phyloP scores from a whole-genome alignment of 1,140 invertebrate species.

The Hylaeus anthracinus region DNA sequence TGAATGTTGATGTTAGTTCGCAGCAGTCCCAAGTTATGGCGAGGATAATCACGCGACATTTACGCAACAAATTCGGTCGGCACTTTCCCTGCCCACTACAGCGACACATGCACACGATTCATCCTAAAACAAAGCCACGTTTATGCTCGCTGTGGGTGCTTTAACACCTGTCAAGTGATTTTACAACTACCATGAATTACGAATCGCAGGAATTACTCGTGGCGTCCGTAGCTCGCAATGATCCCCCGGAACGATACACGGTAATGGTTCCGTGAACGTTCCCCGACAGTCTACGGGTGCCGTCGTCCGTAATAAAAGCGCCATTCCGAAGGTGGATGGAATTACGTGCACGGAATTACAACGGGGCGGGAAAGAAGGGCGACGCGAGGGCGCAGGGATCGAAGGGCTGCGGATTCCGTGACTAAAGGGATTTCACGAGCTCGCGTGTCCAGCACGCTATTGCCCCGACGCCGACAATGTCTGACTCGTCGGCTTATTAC shows the following conservation, averaged over 20 bases:
- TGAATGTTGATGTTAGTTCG: too few relatives aligned
- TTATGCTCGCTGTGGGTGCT: too few relatives aligned
- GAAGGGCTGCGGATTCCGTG: constrained; percentile 33
- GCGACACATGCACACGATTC: too few relatives aligned
- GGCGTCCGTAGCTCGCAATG: background rate
- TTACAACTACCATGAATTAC: too few relatives aligned
- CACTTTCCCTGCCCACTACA: too few relatives aligned
- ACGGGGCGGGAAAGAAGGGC: constrained; percentile 31
- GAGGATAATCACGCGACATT: too few relatives aligned
- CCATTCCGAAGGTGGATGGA: constrained; percentile 55
- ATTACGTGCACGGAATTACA: constrained; percentile 63
- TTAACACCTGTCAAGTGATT: too few relatives aligned
- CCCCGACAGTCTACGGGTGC: background rate
- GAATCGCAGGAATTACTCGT: constrained; percentile 10
- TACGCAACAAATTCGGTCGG: too few relatives aligned
- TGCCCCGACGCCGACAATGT: constrained; percentile 12
- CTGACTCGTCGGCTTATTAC: constrained; percentile 31
- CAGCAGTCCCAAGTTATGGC: too few relatives aligned
- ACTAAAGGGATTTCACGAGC: constrained; percentile 40
- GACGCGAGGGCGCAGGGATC: background rate
- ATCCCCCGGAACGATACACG: constrained; percentile 25
- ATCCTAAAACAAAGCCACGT: too few relatives aligned
- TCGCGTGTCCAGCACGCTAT: constrained; percentile 33
- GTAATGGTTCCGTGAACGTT: constrained; percentile 31
- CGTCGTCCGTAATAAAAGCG: constrained; percentile 41